phyloP scores from a whole-genome alignment of 2,888 invertebrate genomes.

The Trichopoda pennipes region DNA sequence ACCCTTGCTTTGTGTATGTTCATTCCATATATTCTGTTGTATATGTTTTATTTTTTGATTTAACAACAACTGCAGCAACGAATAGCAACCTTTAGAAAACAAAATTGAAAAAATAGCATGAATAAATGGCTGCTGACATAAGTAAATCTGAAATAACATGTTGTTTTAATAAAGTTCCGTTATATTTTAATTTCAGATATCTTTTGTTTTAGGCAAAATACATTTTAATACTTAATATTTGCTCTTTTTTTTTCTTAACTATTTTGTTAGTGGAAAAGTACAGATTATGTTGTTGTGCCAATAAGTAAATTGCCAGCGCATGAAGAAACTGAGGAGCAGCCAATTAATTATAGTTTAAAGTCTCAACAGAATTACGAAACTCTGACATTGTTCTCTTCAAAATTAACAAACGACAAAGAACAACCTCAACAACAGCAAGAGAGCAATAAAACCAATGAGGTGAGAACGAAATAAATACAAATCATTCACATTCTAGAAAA shows the following conservation, averaged over 20 bases:
- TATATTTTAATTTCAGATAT: no score
- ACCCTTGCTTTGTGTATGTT: no score
- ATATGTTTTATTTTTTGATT: no score
- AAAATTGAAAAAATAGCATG: no score
- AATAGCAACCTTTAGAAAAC: no score
- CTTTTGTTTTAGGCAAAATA: no score
- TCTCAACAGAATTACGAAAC: conserved; percentile 23
- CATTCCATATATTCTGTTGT: no score
- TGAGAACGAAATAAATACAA: background rate
- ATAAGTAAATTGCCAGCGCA: conserved; percentile 27
- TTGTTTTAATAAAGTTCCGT: no score
- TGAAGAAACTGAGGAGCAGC: conserved; percentile 30
- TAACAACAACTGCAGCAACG: no score
- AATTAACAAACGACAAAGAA: conserved; percentile 4
- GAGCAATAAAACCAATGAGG: conserved; percentile 2
- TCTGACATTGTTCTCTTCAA: background rate
- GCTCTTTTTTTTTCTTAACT: background rate
- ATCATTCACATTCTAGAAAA: background rate
- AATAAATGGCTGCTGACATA: no score
- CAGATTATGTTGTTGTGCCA: conserved; percentile 50
- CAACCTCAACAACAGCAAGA: conserved; percentile 53
- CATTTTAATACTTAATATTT: no score
- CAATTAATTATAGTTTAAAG: conserved; percentile 59
- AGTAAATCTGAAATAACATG: no score
- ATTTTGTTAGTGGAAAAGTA: conserved; percentile 54